Evolutionary conservation across 2,888 invertebrate species (phyloP).

Genomic region (Agelastica alni): DNA sequence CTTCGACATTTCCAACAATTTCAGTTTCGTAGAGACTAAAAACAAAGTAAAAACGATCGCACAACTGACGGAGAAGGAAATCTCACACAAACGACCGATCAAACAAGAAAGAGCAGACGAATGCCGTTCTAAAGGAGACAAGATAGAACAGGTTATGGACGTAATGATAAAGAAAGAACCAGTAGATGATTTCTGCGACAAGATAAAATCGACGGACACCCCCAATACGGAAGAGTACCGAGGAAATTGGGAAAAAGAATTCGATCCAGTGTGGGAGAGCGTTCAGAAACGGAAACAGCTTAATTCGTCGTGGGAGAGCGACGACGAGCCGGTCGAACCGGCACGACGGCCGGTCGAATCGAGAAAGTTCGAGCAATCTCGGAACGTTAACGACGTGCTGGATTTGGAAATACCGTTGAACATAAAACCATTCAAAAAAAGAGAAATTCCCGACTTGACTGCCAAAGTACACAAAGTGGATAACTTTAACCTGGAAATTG

Average conservation of each 20-base stretch:
- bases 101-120: constrained; percentile 6
- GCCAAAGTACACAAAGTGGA: constrained; percentile 8
- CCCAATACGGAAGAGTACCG: constrained; percentile 41
- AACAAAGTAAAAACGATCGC: constrained; percentile 5
- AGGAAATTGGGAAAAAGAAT: constrained; percentile 31
- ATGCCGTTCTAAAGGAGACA: neutral
- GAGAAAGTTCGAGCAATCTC: constrained; percentile 5
- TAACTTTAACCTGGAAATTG: neutral
- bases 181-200: neutral
- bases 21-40: too few species aligned
- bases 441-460: constrained; percentile 18
- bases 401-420: constrained; percentile 45
- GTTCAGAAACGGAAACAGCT: constrained; percentile 35
- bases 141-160: neutral
- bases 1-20: too few species aligned
- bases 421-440: constrained; percentile 38
- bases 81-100: constrained; percentile 17
- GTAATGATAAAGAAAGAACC: constrained; percentile 2
- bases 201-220: constrained; percentile 20
- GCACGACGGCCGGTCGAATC: neutral
- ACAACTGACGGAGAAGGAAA: constrained; percentile 6
- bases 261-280: constrained; percentile 39
- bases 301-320: constrained; percentile 47
- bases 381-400: constrained; percentile 4
- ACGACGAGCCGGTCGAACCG: constrained; percentile 42